Evolutionary conservation across 1,140 invertebrate genomes (phyloP).

Genomic region (Piezodorus guildinii): DNA sequence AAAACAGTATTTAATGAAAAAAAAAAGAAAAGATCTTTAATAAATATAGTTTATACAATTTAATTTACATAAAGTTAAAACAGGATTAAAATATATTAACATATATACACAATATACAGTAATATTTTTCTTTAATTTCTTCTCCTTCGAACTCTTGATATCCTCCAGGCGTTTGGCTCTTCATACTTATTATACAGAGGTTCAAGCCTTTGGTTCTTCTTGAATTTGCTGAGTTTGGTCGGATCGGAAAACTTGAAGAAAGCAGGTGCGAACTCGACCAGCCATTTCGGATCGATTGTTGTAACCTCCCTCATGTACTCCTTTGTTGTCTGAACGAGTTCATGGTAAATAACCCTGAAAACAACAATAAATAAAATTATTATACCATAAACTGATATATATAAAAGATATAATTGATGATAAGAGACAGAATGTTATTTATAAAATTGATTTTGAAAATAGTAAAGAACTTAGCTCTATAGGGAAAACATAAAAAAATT

Average conservation of each 20-base stretch:
- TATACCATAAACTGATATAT: too few species aligned
- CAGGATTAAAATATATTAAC: too few species aligned
- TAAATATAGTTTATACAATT: too few species aligned
- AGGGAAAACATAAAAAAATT: too few species aligned
- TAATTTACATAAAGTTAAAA: too few species aligned
- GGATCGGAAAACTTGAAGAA: slow-evolving; percentile 99
- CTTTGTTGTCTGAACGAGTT: slow-evolving; percentile 97
- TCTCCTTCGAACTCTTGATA: slow-evolving; percentile 81
- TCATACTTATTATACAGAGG: slow-evolving; percentile 99
- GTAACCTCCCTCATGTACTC: slow-evolving; percentile 99
- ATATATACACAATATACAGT: neutral
- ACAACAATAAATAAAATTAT: neutral
- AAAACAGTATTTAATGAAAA: too few species aligned
- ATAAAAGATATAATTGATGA: too few species aligned
- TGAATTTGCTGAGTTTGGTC: slow-evolving; percentile 96
- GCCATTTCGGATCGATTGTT: slow-evolving; percentile 97
- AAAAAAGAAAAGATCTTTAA: too few species aligned
- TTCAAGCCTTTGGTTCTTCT: slow-evolving; percentile 97
- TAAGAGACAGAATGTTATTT: too few species aligned
- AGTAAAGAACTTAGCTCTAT: too few species aligned
- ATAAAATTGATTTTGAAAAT: too few species aligned
- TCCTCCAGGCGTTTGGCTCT: slow-evolving; percentile 97
- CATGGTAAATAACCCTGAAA: slow-evolving; percentile 91
- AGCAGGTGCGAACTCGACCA: slow-evolving; percentile 97
- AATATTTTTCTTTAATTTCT: slow-evolving; percentile 54